Base-by-base conservation (phyloP, 92 coral and sea anemone genomes). In the Parazoanthus swiftii region DNA sequence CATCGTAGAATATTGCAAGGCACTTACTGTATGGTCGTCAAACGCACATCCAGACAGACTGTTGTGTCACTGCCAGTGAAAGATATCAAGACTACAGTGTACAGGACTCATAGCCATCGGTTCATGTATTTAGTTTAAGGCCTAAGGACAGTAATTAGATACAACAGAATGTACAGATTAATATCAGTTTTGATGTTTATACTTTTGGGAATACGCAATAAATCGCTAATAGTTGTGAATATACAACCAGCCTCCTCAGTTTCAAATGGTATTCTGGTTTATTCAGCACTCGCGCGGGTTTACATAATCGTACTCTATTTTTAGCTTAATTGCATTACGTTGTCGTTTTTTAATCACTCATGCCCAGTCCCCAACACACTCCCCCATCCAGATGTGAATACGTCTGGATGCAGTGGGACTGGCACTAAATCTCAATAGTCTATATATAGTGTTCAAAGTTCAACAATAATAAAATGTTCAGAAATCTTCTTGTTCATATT, bases 231-330 rank as follows among this genome's bases (percentile, higher is more conserved):
- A 73, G 38, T 72, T 72, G 76, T 72, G 0, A 72, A 71, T 25
- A 71, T 20, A 71, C 76, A 71, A 71, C 39, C 11, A 71, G 6
- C 76, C 76, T 26, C 37, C 76, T 2, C 76, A 26, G 76, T 71
- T 72, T 72, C 13, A 25, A 72, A 29, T 72, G 38, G 38, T 72
- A 26, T 72, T 72, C 76, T 72, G 76, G 29, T 72, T 29, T 72
- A 72, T 72, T 72, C 3, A 72, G 76, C 76, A 72, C 76, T 72
- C 39, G 76, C 42, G 76, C 35, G 35, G 76, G 42, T 72, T 72
- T 48, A 25, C 37, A 68, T 68, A 14, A 68, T 68, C 74, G 74
- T 37, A 68, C 74, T 68, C 74, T 68, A 68, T 21, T 26, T 72
- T 72, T 72, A 72, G 38, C 76, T 72, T 72, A 72, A 72, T 29